Evolutionary conservation across 2,888 invertebrate species (phyloP), one percentile per base, ranked within the genome.

Genomic region (Ophraella communa): DNA sequence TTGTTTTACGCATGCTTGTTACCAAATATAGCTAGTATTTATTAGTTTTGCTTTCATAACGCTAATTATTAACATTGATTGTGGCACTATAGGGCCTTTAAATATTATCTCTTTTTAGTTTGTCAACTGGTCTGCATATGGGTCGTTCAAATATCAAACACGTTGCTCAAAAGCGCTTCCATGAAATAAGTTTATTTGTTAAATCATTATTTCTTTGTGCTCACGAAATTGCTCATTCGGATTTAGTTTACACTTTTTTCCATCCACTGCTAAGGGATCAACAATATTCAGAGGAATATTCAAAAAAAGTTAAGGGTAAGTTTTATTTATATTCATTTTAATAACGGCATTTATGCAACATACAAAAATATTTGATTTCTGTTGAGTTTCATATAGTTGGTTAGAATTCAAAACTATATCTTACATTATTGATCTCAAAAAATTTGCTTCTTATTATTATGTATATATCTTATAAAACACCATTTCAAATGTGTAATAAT

Each of bases 231-330:
- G 91, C 95, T 0, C 97, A 98, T 84, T 94, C 92, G 5, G 96
- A 97, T 82, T 86, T 99, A 59, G 96, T 99, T 0, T 98, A 98
- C 81, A 99, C 98, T 0, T 99, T 99, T 85, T 98, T 98, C 85
- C 99, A 99, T 84, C 96, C 98, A 1, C 83, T 98, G 68, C 83
- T 97, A 67, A 85, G 98, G 69, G 98, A 98, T 83, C 96, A 97
- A 83, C 94, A 96, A 80, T 94, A 94, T 77, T 90, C 92, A 10
- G 92, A 92, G 74, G 90, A 94, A 66, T 90, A 91, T 81, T 85
- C 90, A 73, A 87, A 87, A 67, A 93, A 91, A 85, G 87, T 89
- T 35, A 90, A 88, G 88, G 93, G 93, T 93, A 77, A 67, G 27
- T 14, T 1, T 24, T 65, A 66, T 59, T 58, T 67, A 84, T 39